phyloP scores from a whole-genome alignment of 2,888 invertebrate genomes.

The Ptychoptera albimana region DNA sequence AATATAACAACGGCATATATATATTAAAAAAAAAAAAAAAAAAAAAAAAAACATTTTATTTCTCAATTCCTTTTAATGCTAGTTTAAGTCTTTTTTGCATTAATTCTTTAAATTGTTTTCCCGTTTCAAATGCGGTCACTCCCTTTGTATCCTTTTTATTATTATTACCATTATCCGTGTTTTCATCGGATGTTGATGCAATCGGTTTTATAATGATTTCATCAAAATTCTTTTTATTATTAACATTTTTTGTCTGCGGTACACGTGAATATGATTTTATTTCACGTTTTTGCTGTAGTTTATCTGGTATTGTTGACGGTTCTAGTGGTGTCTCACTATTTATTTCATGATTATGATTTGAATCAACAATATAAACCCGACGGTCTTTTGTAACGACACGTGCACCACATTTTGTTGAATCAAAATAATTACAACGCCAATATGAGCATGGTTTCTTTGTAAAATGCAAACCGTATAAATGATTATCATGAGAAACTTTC shows the following conservation, averaged over 20 bases:
- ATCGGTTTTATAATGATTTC: too few species aligned
- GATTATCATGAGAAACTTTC: conserved; percentile 7
- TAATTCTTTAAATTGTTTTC: conserved; percentile 2
- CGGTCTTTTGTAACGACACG: conserved; percentile 21
- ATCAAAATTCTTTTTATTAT: too few species aligned
- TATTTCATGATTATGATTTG: conserved; percentile 20
- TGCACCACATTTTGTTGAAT: conserved; percentile 21
- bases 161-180: neutral
- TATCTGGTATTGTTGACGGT: too few species aligned
- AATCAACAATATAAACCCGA: conserved; percentile 18
- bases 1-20: too few species aligned
- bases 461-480: conserved; percentile 8
- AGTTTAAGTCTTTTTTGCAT: conserved; percentile 1
- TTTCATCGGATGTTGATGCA: neutral
- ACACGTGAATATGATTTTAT: too few species aligned
- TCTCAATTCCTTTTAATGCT: too few species aligned
- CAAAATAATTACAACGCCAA: conserved; percentile 8
- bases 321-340: neutral
- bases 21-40: too few species aligned
- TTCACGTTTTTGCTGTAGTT: too few species aligned
- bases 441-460: conserved; percentile 7
- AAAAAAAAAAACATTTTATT: too few species aligned
- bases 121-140: neutral
- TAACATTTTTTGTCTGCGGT: too few species aligned
- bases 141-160: neutral